Evolutionary conservation across 2,888 invertebrate genomes (phyloP).

Genomic region (Homarus gammarus): DNA sequence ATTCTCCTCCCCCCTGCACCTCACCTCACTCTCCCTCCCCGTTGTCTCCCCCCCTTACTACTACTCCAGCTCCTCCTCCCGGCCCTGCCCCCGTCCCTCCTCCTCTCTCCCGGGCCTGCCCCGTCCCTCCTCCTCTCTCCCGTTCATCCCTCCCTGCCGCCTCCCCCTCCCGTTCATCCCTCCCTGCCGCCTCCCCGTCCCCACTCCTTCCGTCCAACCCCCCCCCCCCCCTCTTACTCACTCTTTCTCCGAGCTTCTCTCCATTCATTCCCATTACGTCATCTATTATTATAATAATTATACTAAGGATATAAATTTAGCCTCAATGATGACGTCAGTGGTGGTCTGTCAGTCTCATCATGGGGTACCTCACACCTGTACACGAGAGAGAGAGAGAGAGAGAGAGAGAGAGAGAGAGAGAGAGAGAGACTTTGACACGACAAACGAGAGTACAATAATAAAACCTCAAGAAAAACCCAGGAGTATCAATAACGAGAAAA

Average conservation of each 20-base stretch:
- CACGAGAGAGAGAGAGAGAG: too few species aligned
- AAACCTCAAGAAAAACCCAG: too few species aligned
- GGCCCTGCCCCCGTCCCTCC: neutral
- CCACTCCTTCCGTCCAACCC: neutral
- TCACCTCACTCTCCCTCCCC: neutral
- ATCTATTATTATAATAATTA: neutral
- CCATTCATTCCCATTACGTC: conserved; percentile 25
- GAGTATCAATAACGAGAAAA: too few species aligned
- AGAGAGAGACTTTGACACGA: too few species aligned
- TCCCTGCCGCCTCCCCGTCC: neutral
- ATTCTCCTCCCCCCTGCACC: neutral
- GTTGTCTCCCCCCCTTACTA: too few species aligned
- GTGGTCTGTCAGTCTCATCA: too few species aligned
- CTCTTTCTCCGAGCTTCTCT: neutral
- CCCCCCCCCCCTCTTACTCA: neutral
- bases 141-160: neutral
- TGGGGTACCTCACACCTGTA: too few species aligned
- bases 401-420: too few species aligned
- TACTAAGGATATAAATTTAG: neutral
- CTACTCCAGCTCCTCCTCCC: neutral
- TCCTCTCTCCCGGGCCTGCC: neutral
- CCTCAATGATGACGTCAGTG: neutral
- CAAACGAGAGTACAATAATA: too few species aligned
- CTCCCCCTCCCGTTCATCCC: neutral
- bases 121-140: neutral